Base-by-base conservation (phyloP, 2,888 invertebrate species). In the Zygaena filipendulae region DNA sequence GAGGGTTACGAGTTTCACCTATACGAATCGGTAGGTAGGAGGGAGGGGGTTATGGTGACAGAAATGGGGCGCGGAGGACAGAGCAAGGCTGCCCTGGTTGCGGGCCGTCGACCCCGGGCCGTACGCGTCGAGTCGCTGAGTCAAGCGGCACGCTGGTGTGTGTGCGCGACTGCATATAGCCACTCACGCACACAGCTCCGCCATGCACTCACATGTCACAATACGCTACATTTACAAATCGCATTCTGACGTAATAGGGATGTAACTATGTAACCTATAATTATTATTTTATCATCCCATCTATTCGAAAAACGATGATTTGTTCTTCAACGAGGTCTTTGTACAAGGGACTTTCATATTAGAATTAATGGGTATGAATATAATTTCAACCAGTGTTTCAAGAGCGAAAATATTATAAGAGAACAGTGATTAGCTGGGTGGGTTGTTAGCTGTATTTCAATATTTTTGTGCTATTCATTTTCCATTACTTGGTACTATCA, bases 61-160 rank as follows among this genome's bases (percentile, higher is more conserved):
- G 74, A 79, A 77, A 79, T 79, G 77, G 77, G 75, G 70, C 77
- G 66, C 74, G 61, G 77, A 77, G 77, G 79, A 75, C 77, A 68
- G 70, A 71, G 74, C 77, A 79, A 79, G 79, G 79, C 77, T 77
- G 79, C 71, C 74, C 79, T 49, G 66, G 71, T 74, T 79, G 57
- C 39, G 60, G 77, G 69, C 51, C 77, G 64, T 56, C 69, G 75
- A 77, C 75, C 79, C 59, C 60, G 36, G 49, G 51, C 47, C 51
- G 49, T 58, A 56, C 55, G 55, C 56, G 60, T 53, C 49, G 46
- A 40, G 40, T 45, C 47, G 49, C 45, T 47, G 45, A 51, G 33
- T 41, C 43, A 40, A 31, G 31, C 26, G 27, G 29, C 35, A 40
- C 40, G 41, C 32, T 38, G 32, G 49, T 54, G 59, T 52, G 52